A percentile compares a stretch with the other conserved stretches of the same genome.
Evolutionary conservation across 2,888 invertebrate species (phyloP).

Genomic region (Kuschelorhynchus macadamiae): DNA sequence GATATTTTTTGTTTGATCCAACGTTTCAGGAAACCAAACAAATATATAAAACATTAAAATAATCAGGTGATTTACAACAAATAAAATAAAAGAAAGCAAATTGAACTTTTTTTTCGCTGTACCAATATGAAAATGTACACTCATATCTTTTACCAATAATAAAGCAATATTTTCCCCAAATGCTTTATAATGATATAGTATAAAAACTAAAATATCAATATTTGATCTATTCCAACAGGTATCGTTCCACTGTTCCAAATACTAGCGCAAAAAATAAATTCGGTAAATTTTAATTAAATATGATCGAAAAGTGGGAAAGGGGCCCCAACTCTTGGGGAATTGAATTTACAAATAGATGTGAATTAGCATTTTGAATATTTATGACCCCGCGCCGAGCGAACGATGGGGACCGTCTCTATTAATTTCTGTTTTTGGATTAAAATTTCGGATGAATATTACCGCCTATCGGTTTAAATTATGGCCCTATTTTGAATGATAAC

Average conservation of each 20-base stretch:
- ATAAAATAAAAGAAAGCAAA: too few species aligned
- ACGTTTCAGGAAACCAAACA: too few species aligned
- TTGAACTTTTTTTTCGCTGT: too few species aligned
- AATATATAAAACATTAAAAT: too few species aligned
- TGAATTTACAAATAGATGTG: conserved; percentile 50
- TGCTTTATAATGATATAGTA: too few species aligned
- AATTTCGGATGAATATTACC: conserved; percentile 41
- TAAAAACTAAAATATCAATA: too few species aligned
- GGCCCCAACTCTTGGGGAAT: conserved; percentile 33
- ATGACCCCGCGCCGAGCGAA: conserved; percentile 26
- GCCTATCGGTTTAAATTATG: conserved; percentile 19
- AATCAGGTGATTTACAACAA: too few species aligned
- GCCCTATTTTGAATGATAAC: conserved; percentile 8
- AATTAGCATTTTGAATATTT: conserved; percentile 52
- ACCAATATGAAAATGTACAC: too few species aligned
- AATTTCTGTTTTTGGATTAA: conserved; percentile 49
- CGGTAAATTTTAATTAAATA: conserved; percentile 43
- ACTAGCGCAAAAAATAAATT: conserved; percentile 6
- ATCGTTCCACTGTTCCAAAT: neutral
- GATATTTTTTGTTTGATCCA: too few species aligned
- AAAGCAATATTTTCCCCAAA: too few species aligned
- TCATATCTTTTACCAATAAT: too few species aligned
- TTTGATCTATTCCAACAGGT: too few species aligned
- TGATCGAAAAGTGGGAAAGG: conserved; percentile 33
- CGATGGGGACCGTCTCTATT: conserved; percentile 35